Evolutionary conservation across 2,888 invertebrate species (phyloP), one percentile per base, ranked within the genome.

Genomic region (Dolomedes plantarius): DNA sequence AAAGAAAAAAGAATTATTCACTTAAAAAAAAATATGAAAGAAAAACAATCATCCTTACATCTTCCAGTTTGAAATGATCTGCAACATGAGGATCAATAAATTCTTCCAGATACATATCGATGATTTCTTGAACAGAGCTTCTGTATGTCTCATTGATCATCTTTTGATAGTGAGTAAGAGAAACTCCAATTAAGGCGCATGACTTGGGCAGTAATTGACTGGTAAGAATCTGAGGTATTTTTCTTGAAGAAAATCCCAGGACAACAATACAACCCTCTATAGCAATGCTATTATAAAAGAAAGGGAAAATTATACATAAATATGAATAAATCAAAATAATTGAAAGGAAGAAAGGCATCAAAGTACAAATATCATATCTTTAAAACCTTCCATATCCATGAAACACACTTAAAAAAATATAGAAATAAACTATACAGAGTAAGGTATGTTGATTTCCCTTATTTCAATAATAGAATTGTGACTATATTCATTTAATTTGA

Each of bases 21-120:
- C n/a, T n/a, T n/a, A n/a, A n/a, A n/a, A n/a, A n/a, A n/a, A n/a
- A n/a, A n/a, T n/a, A n/a, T n/a, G n/a, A n/a, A n/a, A n/a, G n/a
- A 9, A 36, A 36, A 36, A 36, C 36, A 5, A 7, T 7, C 36
- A 5, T 36, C 68, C 86, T 75, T 78, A 91, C 91, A 89, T 94
- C 91, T 39, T 93, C 91, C 68, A 95, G 91, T 36, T 92, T 91
- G 90, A 93, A 94, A 73, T 91, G 92, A 77, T 93, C 91, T 46
- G 93, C 93, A 67, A 93, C 91, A 88, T 93, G 92, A 0, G 94
- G 94, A 19, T 91, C 92, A 79, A 95, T 93, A n/a, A 94, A 91
- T 28, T 93, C 93, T 88, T 94, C 93, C 87, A 93, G 93, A 39
- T 93, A 93, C 90, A 94, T 92, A 88, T 94, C 93, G 81, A 94